Percentiles rank a stretch among this genome's conserved stretches.
Evolutionary conservation across 2,888 invertebrate genomes (phyloP).

Genomic region (Cantharis lateralis): DNA sequence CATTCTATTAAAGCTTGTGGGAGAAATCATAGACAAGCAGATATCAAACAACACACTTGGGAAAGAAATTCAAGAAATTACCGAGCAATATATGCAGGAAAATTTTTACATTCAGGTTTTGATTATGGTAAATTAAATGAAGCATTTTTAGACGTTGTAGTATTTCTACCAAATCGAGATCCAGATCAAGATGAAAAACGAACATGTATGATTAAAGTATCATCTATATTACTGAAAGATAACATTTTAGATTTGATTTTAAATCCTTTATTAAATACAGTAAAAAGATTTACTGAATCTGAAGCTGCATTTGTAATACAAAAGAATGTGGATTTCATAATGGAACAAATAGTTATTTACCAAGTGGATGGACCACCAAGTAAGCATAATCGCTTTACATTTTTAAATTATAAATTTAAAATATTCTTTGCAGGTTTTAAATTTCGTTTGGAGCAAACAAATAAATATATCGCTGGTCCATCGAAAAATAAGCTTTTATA

Average conservation of each 20-base stretch:
- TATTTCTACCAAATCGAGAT: not conserved
- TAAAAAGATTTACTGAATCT: not conserved
- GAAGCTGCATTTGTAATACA: conserved; percentile 2
- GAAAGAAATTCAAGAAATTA: not conserved
- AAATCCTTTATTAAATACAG: not conserved
- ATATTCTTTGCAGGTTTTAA: not conserved
- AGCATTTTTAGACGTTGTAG: not conserved
- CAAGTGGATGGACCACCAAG: conserved; percentile 1
- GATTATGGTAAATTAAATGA: not conserved
- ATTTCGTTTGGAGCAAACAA: not conserved
- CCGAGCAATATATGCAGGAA: not conserved
- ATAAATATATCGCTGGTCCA: not conserved
- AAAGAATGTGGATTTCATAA: not conserved
- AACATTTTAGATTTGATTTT: not conserved
- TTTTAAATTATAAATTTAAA: not conserved
- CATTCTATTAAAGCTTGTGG: not conserved
- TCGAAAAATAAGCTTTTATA: not conserved
- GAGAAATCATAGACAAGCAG: not conserved
- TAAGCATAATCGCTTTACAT: not conserved
- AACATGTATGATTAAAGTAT: not conserved
- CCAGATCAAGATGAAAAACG: not conserved
- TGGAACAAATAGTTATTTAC: not conserved
- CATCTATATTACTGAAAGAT: not conserved
- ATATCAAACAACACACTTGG: not conserved
- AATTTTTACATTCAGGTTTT: not conserved